Conservation (phyloP, 2,888 invertebrate genomes). For the Melolontha melolontha region DNA sequence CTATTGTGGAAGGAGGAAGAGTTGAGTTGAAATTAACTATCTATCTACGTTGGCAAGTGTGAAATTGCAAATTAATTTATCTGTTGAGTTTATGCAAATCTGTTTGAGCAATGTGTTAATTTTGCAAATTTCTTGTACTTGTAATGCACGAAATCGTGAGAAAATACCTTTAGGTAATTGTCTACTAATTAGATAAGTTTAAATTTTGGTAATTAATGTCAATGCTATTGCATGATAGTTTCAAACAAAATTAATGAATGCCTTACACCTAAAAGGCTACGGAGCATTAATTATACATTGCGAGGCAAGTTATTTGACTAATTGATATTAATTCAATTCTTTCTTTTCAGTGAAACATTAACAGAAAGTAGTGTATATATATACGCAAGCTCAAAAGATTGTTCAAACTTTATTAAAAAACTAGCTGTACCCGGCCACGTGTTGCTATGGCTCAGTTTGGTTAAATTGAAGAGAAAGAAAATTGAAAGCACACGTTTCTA, state of each 20-base stretch:
- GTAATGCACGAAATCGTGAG: slow-evolving; percentile 8
- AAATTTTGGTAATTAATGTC: not conserved
- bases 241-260: not conserved
- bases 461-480: too few relatives aligned
- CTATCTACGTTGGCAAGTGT: slow-evolving; percentile 8
- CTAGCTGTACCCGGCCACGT: too few relatives aligned
- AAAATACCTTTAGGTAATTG: slow-evolving; percentile 1
- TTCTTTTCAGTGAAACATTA: too few relatives aligned
- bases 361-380: too few relatives aligned
- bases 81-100: slow-evolving; percentile 22
- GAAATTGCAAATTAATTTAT: slow-evolving; percentile 27
- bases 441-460: too few relatives aligned
- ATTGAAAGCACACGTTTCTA: too few relatives aligned
- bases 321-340: too few relatives aligned
- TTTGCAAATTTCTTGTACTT: slow-evolving; percentile 21
- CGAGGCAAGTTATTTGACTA: too few relatives aligned
- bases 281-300: too few relatives aligned
- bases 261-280: too few relatives aligned
- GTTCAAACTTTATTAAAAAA: too few relatives aligned
- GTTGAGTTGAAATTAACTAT: not conserved
- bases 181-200: slow-evolving; percentile 1
- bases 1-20: not conserved
- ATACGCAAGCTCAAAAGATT: too few relatives aligned
- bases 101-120: slow-evolving; percentile 14
- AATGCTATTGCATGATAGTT: not conserved